Base-by-base conservation (phyloP, 2,888 invertebrate species). In the Melitaea athalia region DNA sequence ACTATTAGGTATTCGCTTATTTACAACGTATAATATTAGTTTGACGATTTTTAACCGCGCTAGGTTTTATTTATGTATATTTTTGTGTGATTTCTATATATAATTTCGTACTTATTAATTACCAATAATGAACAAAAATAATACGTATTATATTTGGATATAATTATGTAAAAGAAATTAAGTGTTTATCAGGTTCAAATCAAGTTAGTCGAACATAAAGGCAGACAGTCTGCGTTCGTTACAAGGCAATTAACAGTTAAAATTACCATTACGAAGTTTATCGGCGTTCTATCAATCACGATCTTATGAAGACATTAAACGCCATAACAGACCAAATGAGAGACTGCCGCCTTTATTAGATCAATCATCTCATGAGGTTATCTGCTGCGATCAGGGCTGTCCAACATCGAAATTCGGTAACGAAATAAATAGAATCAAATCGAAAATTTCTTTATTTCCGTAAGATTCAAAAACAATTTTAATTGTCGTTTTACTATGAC, bases 301-400 rank as follows among this genome's bases (percentile, higher is more conserved):
- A 78, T 78, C 68, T 79, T 78, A 88, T 90, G 85, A 89, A 89
- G 89, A 87, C 85, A 86, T 89, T 85, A 68, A 64, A 53, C 42
- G 55, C 47, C 50, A 33, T 59, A 55, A 59, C 59, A 38, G 24
- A 15, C 49, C 15, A 47, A 50, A 59, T 59, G 43, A 52, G 42
- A 33, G 63, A 17, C 57, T 67, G 59, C 52, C 83, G 80, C 78
- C 79, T 88, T 89, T 90, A 89, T 90, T 89, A 85, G 87, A 86
- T 86, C 87, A 86, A 88, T 87, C 38, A 57, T 88, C 84, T 47
- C 84, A 83, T 82, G 81, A 71, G 57, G 67, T 71, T 71, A 71
- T 70, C 67, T 66, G 64, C 63, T 64, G 63, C n/a, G n/a, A n/a
- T 55, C 57, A 57, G 38, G 42, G 57, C 11, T 57, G 42, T 7